Percentiles rank a stretch among this genome's conserved stretches.
Evolutionary conservation across 2,797 vertebrate species (phyloP).

Genomic region (Poeciliopsis infans): DNA sequence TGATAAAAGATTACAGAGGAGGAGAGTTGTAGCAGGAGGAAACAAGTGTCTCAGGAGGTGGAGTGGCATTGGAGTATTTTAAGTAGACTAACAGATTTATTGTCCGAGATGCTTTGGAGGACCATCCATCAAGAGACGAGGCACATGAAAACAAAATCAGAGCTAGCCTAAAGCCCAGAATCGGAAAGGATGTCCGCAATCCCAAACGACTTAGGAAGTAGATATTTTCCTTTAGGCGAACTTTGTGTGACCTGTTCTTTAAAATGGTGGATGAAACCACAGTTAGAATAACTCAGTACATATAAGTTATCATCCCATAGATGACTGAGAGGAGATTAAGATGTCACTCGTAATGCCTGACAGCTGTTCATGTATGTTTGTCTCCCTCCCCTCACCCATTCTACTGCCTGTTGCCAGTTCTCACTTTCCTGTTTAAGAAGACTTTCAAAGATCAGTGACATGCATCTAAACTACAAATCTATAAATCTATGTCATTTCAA

Average conservation of each 20-base stretch:
- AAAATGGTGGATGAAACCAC: conserved; percentile 42
- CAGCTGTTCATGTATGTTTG: conserved; percentile 39
- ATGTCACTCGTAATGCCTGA: conserved; percentile 50
- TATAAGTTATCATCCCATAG: conserved; percentile 48
- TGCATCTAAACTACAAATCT: conserved; percentile 10
- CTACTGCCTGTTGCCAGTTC: conserved; percentile 8
- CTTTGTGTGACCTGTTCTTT: conserved; percentile 51
- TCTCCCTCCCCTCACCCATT: conserved; percentile 14
- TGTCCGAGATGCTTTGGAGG: conserved; percentile 31
- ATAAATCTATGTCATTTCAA: conserved; percentile 40
- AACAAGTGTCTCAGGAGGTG: conserved; percentile 45
- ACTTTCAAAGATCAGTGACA: conserved; percentile 30
- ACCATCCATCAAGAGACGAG: conserved; percentile 57
- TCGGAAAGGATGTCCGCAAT: conserved; percentile 10
- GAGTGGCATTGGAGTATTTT: conserved; percentile 46
- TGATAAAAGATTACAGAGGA: conserved; percentile 33
- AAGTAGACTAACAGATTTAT: conserved; percentile 61
- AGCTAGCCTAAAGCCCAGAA: conserved; percentile 7
- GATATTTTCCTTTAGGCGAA: conserved; percentile 32
- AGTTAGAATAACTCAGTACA: conserved; percentile 41
- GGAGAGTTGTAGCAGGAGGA: conserved; percentile 34
- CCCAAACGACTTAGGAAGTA: conserved; percentile 9
- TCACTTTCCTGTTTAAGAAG: conserved; percentile 8
- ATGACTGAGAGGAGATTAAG: conserved; percentile 51
- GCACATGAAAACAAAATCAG: conserved; percentile 28